A percentile compares a stretch with the other conserved stretches of the same genome.
Evolutionary conservation across 2,113 vertebrate species (phyloP).

Genomic region (Rhizomys pruinosus): DNA sequence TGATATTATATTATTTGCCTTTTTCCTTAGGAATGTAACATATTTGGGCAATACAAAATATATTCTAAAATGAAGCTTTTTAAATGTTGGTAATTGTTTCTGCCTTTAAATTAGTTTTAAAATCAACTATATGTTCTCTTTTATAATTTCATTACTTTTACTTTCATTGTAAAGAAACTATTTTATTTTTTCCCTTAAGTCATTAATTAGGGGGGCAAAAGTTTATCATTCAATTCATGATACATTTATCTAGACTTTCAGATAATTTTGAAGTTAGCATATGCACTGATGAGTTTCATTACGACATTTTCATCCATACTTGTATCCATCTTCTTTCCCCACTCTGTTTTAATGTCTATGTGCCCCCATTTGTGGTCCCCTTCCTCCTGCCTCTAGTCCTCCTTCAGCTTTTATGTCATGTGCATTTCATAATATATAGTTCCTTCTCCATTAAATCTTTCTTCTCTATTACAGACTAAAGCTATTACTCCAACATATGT

Average conservation of each 20-base stretch:
- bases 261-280: background rate
- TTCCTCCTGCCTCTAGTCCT: accelerated
- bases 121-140: background rate
- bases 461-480: background rate
- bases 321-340: too few relatives aligned
- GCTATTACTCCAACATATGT: background rate
- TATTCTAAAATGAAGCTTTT: background rate
- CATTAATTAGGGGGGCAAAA: background rate
- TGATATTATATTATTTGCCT: background rate
- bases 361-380: too few relatives aligned
- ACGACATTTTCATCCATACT: background rate
- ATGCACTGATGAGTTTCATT: too few relatives aligned
- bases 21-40: background rate
- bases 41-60: background rate
- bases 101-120: slow-evolving; percentile 28
- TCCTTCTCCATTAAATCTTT: too few relatives aligned
- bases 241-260: too few relatives aligned
- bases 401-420: too few relatives aligned
- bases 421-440: too few relatives aligned
- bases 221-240: background rate
- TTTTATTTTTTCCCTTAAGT: background rate
- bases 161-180: background rate
- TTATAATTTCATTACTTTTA: background rate
- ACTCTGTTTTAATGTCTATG: accelerated
- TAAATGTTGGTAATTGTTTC: background rate